phyloP scores from a whole-genome alignment of 1,140 invertebrate species.

The Bombus superbus region DNA sequence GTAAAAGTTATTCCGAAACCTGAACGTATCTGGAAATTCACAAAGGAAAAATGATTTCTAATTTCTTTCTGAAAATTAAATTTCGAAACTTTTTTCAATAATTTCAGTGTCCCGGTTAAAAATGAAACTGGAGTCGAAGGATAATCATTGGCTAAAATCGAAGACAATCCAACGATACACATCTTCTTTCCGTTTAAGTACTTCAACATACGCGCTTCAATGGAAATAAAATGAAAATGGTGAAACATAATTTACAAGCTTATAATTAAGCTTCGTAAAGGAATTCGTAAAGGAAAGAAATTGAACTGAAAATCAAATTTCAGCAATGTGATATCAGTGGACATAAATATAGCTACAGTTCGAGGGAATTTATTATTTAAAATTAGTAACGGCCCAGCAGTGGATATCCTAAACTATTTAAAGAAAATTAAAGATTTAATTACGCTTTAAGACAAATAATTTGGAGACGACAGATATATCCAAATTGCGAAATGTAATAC shows the following conservation, averaged over 20 bases:
- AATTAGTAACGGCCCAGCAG: not conserved
- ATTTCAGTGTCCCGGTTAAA: not conserved
- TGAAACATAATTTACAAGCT: not conserved
- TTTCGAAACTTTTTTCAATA: not conserved
- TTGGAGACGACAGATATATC: not conserved
- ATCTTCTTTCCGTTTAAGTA: no score
- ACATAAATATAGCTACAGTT: not conserved
- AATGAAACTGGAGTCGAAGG: not conserved
- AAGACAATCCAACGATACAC: no score
- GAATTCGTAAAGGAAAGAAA: no score
- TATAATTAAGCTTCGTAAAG: no score
- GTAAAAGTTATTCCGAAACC: not conserved
- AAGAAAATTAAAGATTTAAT: not conserved
- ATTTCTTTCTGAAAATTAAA: no score
- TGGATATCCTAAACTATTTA: not conserved
- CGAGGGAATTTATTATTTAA: not conserved
- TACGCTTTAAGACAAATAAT: not conserved
- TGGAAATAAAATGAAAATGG: not conserved
- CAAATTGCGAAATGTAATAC: not conserved
- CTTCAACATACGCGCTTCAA: not conserved
- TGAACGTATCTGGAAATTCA: no score
- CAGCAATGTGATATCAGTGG: not conserved
- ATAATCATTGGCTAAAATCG: not conserved
- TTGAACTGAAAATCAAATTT: not conserved
- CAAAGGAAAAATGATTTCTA: no score